A percentile compares a stretch with the other conserved stretches of the same genome.
phyloP scores from a whole-genome alignment of 2,888 invertebrate species.

The Gandaritis pyraliata region DNA sequence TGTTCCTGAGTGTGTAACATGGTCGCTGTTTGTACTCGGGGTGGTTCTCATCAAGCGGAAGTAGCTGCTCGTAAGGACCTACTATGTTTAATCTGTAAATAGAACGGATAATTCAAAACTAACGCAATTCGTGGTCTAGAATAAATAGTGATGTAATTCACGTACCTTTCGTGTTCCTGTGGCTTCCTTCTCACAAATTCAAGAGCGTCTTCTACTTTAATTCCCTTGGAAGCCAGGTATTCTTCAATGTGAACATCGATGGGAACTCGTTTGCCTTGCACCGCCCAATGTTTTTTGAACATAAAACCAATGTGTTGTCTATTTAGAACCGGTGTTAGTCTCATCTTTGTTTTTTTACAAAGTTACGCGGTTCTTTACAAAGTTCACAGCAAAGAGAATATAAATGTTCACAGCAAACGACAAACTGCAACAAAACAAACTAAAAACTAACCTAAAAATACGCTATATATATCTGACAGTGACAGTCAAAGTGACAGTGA shows the following conservation, averaged over 20 bases:
- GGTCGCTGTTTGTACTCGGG: slow-evolving; percentile 86
- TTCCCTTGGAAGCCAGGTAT: slow-evolving; percentile 82
- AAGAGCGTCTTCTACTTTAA: slow-evolving; percentile 85
- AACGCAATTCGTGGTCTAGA: background rate
- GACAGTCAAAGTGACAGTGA: too few relatives aligned
- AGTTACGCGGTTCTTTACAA: background rate
- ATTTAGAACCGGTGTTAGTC: slow-evolving; percentile 84
- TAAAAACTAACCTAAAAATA: too few relatives aligned
- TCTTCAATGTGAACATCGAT: slow-evolving; percentile 82
- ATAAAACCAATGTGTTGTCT: slow-evolving; percentile 90
- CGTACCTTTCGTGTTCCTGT: slow-evolving; percentile 59
- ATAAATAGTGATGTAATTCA: background rate
- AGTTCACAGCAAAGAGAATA: background rate
- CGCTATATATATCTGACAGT: too few relatives aligned
- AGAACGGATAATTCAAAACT: background rate
- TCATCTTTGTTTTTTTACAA: slow-evolving; percentile 82
- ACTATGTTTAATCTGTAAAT: slow-evolving; percentile 66
- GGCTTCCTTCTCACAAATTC: slow-evolving; percentile 82
- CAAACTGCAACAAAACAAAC: background rate
- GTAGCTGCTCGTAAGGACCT: slow-evolving; percentile 68
- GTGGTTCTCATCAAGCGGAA: slow-evolving; percentile 83
- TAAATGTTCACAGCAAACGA: background rate
- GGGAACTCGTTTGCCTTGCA: slow-evolving; percentile 86
- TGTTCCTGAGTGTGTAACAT: slow-evolving; percentile 85
- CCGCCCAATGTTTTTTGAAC: slow-evolving; percentile 89